Evolutionary conservation across 2,888 invertebrate species (phyloP), one percentile per base, ranked within the genome.

Genomic region (Stenolophus ochropezus): DNA sequence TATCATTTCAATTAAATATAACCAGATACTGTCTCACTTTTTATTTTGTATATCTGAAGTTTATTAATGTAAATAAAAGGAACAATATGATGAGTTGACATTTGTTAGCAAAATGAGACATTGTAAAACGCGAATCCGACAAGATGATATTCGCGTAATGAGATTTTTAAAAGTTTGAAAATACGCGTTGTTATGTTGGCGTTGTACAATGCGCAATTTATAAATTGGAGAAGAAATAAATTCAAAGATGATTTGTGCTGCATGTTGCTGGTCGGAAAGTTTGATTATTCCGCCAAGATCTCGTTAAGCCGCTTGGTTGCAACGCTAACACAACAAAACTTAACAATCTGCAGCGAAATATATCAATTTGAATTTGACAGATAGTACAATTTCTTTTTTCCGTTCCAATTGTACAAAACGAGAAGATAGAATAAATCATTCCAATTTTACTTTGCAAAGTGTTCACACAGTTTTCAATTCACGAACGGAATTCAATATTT

Each of bases 391-490:
- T 73, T 49, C 73, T 73, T 69, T 73, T 73, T 73, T 73, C 73
- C 73, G 73, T 73, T 73, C 27, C 47, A 69, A 69, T 69, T 69
- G 65, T 69, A 73, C 49, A 73, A 73, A 73, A 73, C 47, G 73
- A 49, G 47, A 20, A 49, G 49, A 49, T 73, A 49, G 73, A 49
- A 73, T 73, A 73, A 73, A 73, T 73, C 73, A 73, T 73, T 73
- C 23, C 73, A 73, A 73, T 73, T 73, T 73, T 73, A 73, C 73
- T 73, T 73, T 47, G 73, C 47, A 47, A 73, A 73, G 23, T 73
- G 73, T 73, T 73, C 73, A 73, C 73, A 73, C 47, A 73, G 73
- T 73, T 73, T 73, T 73, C 73, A 73, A 73, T 73, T 73, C 73
- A 73, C 47, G 73, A 73, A 20, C 23, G 49, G 49, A 21, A 73